Evolutionary conservation across 2,888 invertebrate species (phyloP), one percentile per base, ranked within the genome.

Genomic region (Acanthosepion esculentum): DNA sequence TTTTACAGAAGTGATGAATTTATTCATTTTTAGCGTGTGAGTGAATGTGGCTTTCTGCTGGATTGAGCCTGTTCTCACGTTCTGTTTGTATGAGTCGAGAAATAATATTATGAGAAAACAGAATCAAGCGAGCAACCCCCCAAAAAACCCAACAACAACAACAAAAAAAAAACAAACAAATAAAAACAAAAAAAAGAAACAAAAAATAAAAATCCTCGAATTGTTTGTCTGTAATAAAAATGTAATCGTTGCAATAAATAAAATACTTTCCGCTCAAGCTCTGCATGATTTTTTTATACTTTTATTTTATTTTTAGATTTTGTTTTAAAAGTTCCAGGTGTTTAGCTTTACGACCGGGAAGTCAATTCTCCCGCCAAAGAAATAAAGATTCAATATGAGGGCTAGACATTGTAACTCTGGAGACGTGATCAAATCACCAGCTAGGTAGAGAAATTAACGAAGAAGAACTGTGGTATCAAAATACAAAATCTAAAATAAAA

Each of bases 151-250:
- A n/a, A n/a, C n/a, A n/a, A n/a, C n/a, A n/a, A n/a, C n/a, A n/a
- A n/a, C n/a, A n/a, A n/a, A n/a, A n/a, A n/a, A n/a, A n/a, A n/a
- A n/a, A n/a, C n/a, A n/a, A n/a, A n/a, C 3, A 15, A n/a, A 12
- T 0, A 12, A 78, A n/a, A 15, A 78, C 10, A n/a, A 15, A 15
- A 78, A n/a, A n/a, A 33, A 78, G 12, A 10, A 78, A n/a, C 33
- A 33, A 10, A n/a, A 78, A 29, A 78, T 2, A 0, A 33, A 8
- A 10, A n/a, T n/a, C 10, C n/a, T n/a, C 12, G 78, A 33, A 78
- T 78, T 78, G 78, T 78, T 78, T n/a, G 78, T 78, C n/a, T 33
- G 78, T 78, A 78, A 78, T 78, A 78, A 78, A 78, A n/a, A 78
- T 29, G n/a, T 78, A 78, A 78, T 78, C n/a, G n/a, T 15, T n/a